phyloP scores from a whole-genome alignment of 2,113 vertebrate species.

The Ciconia maguari region DNA sequence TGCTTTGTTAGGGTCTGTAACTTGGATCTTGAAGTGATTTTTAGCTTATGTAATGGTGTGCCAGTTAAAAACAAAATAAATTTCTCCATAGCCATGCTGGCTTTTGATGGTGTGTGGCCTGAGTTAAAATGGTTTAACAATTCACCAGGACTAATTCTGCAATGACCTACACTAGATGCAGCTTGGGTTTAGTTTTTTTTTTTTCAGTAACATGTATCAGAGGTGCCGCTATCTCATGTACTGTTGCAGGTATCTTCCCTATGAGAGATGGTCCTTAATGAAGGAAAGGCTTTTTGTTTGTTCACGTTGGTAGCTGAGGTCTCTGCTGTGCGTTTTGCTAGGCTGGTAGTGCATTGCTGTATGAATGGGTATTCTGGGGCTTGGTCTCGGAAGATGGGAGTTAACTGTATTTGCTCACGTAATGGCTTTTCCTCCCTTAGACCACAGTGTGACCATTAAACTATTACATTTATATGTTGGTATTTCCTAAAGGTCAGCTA shows the following conservation, averaged over 20 bases:
- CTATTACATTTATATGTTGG: background rate
- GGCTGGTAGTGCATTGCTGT: background rate
- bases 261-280: background rate
- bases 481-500: background rate
- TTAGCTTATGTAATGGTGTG: background rate
- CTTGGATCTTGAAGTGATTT: background rate
- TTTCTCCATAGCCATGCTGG: background rate
- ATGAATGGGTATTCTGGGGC: background rate
- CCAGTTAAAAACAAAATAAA: background rate
- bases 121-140: background rate
- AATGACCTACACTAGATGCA: background rate
- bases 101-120: background rate
- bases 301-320: background rate
- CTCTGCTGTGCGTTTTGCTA: background rate
- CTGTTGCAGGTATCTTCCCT: background rate
- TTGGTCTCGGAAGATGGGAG: background rate
- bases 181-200: background rate
- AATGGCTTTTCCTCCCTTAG: background rate
- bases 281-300: background rate
- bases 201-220: background rate
- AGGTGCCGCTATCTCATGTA: rapidly evolving
- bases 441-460: background rate
- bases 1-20: background rate
- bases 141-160: background rate
- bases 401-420: rapidly evolving